These are phyloP conservation scores for Lithosia quadra DNA, from an alignment of 2,888 invertebrate species.

Conservation along the genomic window DNA sequence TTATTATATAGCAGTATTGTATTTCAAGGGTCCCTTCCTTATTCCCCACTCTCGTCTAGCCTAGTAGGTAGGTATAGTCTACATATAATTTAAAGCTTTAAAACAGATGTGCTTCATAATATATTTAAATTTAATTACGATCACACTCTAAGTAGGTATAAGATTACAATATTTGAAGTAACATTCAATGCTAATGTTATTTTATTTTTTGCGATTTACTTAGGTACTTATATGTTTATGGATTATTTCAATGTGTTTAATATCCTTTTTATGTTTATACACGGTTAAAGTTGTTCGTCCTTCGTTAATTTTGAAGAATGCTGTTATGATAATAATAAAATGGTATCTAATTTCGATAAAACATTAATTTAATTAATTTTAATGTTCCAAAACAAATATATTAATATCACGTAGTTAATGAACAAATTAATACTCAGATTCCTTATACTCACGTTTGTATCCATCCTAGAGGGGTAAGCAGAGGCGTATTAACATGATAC, in stretches of 20 bases:
- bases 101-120: background rate
- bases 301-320: constrained; percentile 10
- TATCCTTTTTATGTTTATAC: background rate
- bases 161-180: background rate
- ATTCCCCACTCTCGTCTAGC: too few species aligned
- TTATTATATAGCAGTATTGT: too few species aligned
- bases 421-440: background rate
- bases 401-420: background rate
- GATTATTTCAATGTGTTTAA: background rate
- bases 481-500: too few species aligned
- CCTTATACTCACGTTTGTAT: too few species aligned
- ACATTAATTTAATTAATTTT: background rate
- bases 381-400: too few species aligned
- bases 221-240: too few species aligned
- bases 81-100: too few species aligned
- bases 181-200: background rate
- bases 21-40: too few species aligned
- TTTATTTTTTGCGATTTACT: background rate
- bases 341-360: background rate
- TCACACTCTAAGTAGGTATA: background rate
- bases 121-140: background rate
- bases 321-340: background rate
- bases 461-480: too few species aligned
- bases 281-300: background rate
- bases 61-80: too few species aligned